A percentile compares a stretch with the other conserved stretches of the same genome.
These are phyloP conservation scores for Drosophila busckii DNA, from an alignment of 1,140 invertebrate genomes.

Conservation along the genomic window DNA sequence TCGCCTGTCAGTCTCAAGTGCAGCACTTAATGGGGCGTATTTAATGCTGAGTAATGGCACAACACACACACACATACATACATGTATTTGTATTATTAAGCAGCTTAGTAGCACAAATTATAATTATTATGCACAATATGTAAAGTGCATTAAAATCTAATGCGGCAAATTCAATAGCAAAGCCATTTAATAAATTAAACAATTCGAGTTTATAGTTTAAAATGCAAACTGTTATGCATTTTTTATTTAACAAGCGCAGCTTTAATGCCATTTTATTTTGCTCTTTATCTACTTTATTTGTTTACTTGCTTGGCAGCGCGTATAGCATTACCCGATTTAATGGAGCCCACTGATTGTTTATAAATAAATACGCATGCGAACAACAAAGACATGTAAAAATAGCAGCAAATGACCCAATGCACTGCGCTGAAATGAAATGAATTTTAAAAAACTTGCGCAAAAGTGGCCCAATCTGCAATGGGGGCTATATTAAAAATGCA, in stretches of 20 bases:
- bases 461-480: conserved; percentile 19
- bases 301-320: background rate
- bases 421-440: conserved; percentile 22
- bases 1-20: conserved; percentile 7
- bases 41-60: background rate
- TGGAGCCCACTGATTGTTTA: conserved; percentile 58
- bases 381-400: conserved; percentile 26
- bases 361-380: conserved; percentile 47
- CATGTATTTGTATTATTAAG: no score
- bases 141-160: no score
- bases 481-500: conserved; percentile 60
- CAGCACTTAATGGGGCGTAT: conserved; percentile 12
- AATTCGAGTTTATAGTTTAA: no score
- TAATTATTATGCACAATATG: no score
- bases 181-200: no score
- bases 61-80: no score
- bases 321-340: conserved; percentile 47
- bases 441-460: conserved; percentile 9
- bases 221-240: no score
- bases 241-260: no score
- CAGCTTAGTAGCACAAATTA: no score
- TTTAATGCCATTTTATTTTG: conserved; percentile 7
- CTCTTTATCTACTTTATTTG: conserved; percentile 4
- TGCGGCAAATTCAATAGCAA: no score
- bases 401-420: conserved; percentile 37